Percentiles rank a stretch among this genome's conserved stretches.
phyloP scores from a whole-genome alignment of 2,113 vertebrate species.

The Xenopus borealis region DNA sequence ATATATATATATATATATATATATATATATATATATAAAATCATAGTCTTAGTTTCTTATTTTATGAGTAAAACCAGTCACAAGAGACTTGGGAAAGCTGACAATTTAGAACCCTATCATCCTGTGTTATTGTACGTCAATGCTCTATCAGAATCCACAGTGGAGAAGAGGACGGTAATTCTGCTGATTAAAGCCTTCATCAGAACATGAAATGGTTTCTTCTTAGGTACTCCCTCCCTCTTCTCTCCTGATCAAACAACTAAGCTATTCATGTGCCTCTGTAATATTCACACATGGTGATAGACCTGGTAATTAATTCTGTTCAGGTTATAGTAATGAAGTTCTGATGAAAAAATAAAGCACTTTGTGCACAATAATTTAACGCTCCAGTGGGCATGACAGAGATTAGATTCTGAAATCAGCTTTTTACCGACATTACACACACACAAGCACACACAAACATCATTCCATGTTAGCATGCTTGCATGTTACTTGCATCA shows the following conservation, averaged over 20 bases:
- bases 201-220: constrained; percentile 5
- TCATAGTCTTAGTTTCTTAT: no score
- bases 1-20: no score
- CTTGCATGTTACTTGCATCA: no score
- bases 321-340: constrained; percentile 7
- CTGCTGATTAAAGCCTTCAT: constrained; percentile 5
- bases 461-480: no score
- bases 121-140: constrained; percentile 5
- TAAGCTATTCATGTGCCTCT: constrained; percentile 25
- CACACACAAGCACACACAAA: neutral
- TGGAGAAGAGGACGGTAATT: constrained; percentile 1
- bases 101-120: neutral
- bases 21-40: no score
- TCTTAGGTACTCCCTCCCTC: constrained; percentile 10
- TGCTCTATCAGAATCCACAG: neutral
- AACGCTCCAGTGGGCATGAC: neutral
- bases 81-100: no score
- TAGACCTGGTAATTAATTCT: constrained; percentile 22
- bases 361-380: neutral
- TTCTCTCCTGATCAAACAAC: constrained; percentile 15
- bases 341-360: constrained; percentile 1
- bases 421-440: neutral
- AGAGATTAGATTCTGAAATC: neutral
- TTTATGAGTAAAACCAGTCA: no score
- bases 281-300: constrained; percentile 27